Percentiles rank a stretch among this genome's conserved stretches.
phyloP scores from a whole-genome alignment of 2,797 vertebrate species.

The Stomatorhinus walkeri region DNA sequence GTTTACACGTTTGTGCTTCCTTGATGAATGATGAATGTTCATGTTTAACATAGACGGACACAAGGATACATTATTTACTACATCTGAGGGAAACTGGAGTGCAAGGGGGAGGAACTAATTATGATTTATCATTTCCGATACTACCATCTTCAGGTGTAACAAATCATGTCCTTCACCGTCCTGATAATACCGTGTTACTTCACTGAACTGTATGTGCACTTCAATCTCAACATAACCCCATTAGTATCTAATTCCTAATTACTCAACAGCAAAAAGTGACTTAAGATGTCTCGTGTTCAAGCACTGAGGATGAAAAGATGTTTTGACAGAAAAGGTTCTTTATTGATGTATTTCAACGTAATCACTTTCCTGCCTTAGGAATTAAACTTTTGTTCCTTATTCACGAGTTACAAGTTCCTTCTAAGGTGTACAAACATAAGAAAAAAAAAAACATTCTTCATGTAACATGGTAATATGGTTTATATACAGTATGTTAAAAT shows the following conservation, averaged over 20 bases:
- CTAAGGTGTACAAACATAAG: conserved; percentile 53
- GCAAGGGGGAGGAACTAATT: not conserved
- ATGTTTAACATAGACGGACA: not conserved
- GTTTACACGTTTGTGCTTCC: not conserved
- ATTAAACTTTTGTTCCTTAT: conserved; percentile 46
- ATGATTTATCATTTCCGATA: not conserved
- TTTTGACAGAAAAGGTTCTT: conserved; percentile 26
- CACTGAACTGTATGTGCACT: not conserved
- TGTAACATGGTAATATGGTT: conserved; percentile 48
- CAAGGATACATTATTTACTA: not conserved
- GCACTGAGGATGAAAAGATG: not conserved
- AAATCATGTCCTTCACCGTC: not conserved
- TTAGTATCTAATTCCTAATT: not conserved
- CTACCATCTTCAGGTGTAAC: not conserved
- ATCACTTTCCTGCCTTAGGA: conserved; percentile 23
- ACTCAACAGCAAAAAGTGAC: not conserved
- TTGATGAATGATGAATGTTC: not conserved
- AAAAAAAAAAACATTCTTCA: conserved; percentile 57
- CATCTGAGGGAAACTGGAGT: not conserved
- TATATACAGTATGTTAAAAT: conserved; percentile 57
- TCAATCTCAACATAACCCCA: not conserved
- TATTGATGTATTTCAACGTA: conserved; percentile 41
- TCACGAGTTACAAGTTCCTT: conserved; percentile 41
- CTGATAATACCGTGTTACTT: not conserved
- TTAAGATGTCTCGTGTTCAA: not conserved